Percentiles rank a stretch among this genome's conserved stretches.
Conservation (phyloP, 2,888 invertebrate species). For the Timandra comae region DNA sequence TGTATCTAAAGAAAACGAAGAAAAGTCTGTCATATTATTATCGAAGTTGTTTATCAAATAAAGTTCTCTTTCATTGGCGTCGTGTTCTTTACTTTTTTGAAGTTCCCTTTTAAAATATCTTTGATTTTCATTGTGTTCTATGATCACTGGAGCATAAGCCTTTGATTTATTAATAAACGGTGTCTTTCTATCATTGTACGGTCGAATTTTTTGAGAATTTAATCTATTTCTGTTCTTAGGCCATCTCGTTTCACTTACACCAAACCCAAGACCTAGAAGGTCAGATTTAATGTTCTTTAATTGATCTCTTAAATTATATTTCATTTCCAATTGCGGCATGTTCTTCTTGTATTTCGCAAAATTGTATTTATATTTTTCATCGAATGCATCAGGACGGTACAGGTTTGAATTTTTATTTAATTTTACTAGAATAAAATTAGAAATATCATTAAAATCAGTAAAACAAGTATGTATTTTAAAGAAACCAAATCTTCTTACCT, state of each 20-base stretch:
- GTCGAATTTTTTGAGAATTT: constrained; percentile 18
- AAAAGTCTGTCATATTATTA: constrained; percentile 18
- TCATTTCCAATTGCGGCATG: constrained; percentile 48
- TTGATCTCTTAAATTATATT: constrained; percentile 53
- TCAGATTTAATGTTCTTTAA: constrained; percentile 48
- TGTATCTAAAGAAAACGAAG: constrained; percentile 41
- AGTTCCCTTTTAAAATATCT: constrained; percentile 50
- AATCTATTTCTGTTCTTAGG: constrained; percentile 36
- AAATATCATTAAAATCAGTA: too few species aligned
- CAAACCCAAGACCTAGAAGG: constrained; percentile 34
- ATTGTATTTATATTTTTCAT: constrained; percentile 48
- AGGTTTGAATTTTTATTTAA: not conserved
- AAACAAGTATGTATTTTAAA: not conserved
- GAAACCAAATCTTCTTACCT: not conserved
- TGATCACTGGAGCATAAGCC: constrained; percentile 21
- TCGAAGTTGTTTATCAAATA: constrained; percentile 31
- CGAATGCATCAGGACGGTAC: constrained; percentile 37
- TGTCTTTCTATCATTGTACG: constrained; percentile 7
- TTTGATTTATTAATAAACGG: constrained; percentile 12
- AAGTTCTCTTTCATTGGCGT: constrained; percentile 25
- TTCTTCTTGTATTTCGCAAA: constrained; percentile 43
- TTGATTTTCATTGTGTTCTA: constrained; percentile 21
- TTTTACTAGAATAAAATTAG: not conserved
- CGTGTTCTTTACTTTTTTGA: constrained; percentile 25
- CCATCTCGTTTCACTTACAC: constrained; percentile 51